These are phyloP conservation scores for Xestia sexstrigata DNA, from an alignment of 2,888 invertebrate species.

Conservation along the genomic window DNA sequence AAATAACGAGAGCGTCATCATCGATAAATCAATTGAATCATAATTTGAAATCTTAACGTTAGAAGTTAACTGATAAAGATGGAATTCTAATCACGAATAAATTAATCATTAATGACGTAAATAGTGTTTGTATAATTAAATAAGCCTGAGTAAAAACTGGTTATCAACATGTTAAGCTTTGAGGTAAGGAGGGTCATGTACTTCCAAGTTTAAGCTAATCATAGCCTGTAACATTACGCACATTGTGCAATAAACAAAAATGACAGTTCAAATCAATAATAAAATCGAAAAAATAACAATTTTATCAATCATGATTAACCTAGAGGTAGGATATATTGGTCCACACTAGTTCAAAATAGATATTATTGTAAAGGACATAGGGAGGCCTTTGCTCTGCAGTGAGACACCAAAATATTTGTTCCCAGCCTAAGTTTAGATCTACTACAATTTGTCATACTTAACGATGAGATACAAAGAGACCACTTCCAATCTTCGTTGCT, in stretches of 20 bases:
- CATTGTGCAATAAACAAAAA: neutral
- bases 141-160: neutral
- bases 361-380: neutral
- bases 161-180: neutral
- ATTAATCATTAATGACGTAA: neutral
- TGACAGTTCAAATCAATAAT: neutral
- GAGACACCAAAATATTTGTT: neutral
- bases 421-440: neutral
- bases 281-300: neutral
- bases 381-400: neutral
- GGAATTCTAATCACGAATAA: conserved; percentile 1
- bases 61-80: conserved; percentile 13
- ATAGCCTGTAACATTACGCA: too few species aligned
- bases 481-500: neutral
- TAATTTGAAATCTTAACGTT: conserved; percentile 22
- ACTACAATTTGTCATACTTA: neutral
- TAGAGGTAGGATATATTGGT: neutral
- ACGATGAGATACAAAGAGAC: neutral
- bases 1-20: neutral
- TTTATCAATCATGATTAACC: neutral
- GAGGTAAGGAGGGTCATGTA: neutral
- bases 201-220: neutral
- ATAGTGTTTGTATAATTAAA: neutral
- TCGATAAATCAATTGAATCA: conserved; percentile 29
- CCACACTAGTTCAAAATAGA: neutral